Base-by-base conservation (phyloP, 2,888 invertebrate genomes). In the Spodoptera littoralis region DNA sequence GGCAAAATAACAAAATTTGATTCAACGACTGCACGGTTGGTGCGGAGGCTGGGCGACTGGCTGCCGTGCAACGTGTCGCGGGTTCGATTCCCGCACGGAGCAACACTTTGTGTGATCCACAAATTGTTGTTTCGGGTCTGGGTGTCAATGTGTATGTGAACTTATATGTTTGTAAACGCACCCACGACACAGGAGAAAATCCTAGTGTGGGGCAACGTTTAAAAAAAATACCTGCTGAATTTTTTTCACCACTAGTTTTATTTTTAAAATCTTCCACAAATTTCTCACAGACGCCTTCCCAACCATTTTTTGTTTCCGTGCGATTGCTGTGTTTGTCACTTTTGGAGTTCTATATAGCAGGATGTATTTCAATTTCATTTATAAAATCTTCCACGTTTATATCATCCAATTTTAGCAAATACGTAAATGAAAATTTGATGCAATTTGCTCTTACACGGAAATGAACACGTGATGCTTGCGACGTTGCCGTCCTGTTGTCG, bases 321-420 rank as follows among this genome's bases (percentile, higher is more conserved):
- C 66, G 61, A 62, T 66, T 62, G 6, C 54, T 50, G 44, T 58
- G 51, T 51, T 66, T 59, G 50, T 66, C 62, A n/a, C 61, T 55
- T 66, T 66, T 66, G 50, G 66, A 60, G 49, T 65, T 57, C 56
- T 53, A 57, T 27, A 65, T 53, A 57, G 65, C 58, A 48, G 63
- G 58, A 43, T 9, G 57, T 49, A 58, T 53, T 58, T 54, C 58
- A 48, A 58, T 58, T 45, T 58, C 63, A 58, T 64, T 64, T 64
- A 64, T 58, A 53, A 63, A 58, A 44, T 57, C 58, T 58, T 64
- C 52, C 58, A 44, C 44, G 18, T 63, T 58, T 47, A 52, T 43
- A 57, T 57, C 52, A 56, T 62, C 56, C 56, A 56, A 56, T 56
- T 50, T 62, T 30, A 36, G 54, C 30, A 4, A 60, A 60, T 45